These are phyloP conservation scores for Gadopsis marmoratus DNA, from an alignment of 2,797 vertebrate species.

Conservation along the genomic window DNA sequence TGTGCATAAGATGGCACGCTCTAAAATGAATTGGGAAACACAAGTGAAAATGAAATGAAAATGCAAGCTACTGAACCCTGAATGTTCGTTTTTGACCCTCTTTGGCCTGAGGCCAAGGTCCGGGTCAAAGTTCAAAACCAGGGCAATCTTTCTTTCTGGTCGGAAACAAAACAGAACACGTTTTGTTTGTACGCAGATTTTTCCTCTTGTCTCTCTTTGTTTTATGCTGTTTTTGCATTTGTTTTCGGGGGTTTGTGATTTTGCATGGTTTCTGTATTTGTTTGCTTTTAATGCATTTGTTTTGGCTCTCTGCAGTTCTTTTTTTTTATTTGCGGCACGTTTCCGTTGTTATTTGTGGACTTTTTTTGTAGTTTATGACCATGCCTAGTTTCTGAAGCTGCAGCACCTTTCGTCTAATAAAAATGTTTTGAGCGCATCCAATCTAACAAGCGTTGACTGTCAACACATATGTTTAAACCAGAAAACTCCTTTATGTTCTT, in stretches of 20 bases:
- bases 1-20: background rate
- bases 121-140: conserved; percentile 45
- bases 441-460: conserved; percentile 24
- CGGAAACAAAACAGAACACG: background rate
- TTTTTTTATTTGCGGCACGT: too few species aligned
- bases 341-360: too few species aligned
- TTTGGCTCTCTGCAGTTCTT: too few species aligned
- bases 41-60: conserved; percentile 17
- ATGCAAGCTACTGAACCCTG: background rate
- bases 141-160: background rate
- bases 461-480: conserved; percentile 20
- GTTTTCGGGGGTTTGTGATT: too few species aligned
- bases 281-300: too few species aligned
- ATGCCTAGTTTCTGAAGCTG: too few species aligned
- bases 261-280: too few species aligned
- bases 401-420: too few species aligned
- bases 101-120: background rate
- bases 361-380: too few species aligned
- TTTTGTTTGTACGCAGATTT: background rate
- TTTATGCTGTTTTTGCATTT: background rate
- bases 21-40: conserved; percentile 24
- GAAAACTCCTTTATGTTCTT: background rate
- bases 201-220: background rate
- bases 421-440: background rate
- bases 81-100: background rate